Evolutionary conservation across 2,113 vertebrate genomes (phyloP).

Genomic region (Strix aluco): DNA sequence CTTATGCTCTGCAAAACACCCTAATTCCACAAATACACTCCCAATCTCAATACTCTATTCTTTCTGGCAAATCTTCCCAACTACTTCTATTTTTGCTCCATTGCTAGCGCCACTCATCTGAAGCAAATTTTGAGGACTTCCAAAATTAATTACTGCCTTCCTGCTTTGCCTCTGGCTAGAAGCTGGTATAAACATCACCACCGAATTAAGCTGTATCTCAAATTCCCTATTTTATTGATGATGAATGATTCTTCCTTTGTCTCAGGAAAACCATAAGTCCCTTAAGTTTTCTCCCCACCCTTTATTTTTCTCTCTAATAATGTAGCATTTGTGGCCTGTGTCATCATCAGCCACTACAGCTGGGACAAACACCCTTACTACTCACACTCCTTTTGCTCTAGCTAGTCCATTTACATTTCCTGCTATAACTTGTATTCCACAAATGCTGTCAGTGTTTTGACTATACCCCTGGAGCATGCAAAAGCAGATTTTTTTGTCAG

Average conservation of each 20-base stretch:
- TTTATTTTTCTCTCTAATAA: neutral
- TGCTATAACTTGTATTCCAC: neutral
- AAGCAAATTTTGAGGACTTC: conserved; percentile 39
- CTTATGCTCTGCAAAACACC: conserved; percentile 1
- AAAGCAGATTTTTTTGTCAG: neutral
- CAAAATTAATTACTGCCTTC: conserved; percentile 40
- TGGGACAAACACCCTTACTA: neutral
- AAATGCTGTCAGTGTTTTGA: neutral
- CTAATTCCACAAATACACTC: conserved; percentile 11
- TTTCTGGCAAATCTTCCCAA: conserved; percentile 2
- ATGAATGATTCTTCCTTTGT: neutral
- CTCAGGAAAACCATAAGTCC: neutral
- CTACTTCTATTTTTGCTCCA: conserved; percentile 4
- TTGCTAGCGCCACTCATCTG: conserved; percentile 4
- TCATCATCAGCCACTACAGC: neutral
- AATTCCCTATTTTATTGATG: neutral
- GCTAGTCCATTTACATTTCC: neutral
- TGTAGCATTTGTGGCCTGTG: neutral
- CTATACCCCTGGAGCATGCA: neutral
- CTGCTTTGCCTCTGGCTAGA: conserved; percentile 37
- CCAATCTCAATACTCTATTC: neutral
- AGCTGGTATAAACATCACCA: conserved; percentile 20
- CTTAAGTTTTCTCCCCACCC: neutral
- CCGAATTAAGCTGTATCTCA: neutral
- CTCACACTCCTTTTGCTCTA: neutral